Percentiles rank a stretch among this genome's conserved stretches.
phyloP scores from a whole-genome alignment of 2,888 invertebrate genomes.

The Dorcus parallelipipedus region DNA sequence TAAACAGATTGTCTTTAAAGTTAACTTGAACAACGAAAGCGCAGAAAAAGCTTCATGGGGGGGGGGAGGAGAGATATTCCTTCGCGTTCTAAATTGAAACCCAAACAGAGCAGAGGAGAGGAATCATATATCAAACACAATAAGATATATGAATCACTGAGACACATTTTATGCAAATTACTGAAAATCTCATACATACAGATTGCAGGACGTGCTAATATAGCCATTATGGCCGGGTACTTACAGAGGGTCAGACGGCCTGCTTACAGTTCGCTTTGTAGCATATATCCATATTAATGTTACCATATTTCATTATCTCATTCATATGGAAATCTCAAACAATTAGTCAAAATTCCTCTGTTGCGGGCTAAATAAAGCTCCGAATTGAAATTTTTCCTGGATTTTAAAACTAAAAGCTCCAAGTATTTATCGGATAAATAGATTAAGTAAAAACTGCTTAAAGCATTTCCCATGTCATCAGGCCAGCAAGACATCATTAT shows the following conservation, averaged over 20 bases:
- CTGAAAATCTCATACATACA: conserved; percentile 52
- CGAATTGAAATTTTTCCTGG: conserved; percentile 5
- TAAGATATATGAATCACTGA: conserved; percentile 51
- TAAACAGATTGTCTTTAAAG: neutral
- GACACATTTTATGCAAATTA: conserved; percentile 53
- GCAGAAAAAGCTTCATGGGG: neutral
- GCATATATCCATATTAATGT: conserved; percentile 72
- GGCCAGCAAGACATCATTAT: conserved; percentile 28
- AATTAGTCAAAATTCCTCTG: conserved; percentile 55
- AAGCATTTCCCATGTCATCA: conserved; percentile 21
- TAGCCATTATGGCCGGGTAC: conserved; percentile 28
- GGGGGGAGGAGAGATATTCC: neutral
- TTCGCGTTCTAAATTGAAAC: conserved; percentile 13
- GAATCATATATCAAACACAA: conserved; percentile 47
- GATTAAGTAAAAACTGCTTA: no score
- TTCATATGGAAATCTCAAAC: conserved; percentile 76
- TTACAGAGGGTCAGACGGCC: conserved; percentile 30
- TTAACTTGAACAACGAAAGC: neutral
- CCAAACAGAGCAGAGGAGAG: conserved; percentile 18
- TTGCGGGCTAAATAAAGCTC: conserved; percentile 23
- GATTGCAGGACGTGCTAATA: conserved; percentile 41
- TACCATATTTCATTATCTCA: conserved; percentile 79
- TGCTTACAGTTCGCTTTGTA: conserved; percentile 50
- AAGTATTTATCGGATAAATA: no score
- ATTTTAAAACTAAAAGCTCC: conserved; percentile 13